Percentiles rank a stretch among this genome's conserved stretches.
Conservation (phyloP, 2,888 invertebrate species). For the Lepas anatifera region DNA sequence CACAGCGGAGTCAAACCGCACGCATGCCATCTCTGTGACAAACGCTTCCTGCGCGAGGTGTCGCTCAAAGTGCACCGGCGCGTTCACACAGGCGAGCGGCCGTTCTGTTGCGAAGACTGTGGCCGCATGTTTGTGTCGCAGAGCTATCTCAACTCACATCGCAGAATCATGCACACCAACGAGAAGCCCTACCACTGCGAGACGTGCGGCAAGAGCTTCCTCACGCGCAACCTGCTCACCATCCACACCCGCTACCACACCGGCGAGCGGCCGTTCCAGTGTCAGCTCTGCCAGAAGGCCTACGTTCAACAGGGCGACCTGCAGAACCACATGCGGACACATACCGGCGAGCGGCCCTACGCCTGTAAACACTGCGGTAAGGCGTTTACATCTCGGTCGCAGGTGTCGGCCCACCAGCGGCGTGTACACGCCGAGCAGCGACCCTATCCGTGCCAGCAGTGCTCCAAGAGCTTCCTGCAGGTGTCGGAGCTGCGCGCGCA, state of each 20-base stretch:
- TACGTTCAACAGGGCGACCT: constrained; percentile 2
- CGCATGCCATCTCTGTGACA: neutral
- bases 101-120: constrained; percentile 9
- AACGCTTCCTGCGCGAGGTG: neutral
- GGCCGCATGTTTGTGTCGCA: constrained; percentile 9
- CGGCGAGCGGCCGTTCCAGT: neutral
- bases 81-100: constrained; percentile 9
- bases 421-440: neutral
- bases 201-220: constrained; percentile 3
- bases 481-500: neutral
- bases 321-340: neutral
- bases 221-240: neutral
- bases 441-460: neutral
- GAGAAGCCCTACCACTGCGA: constrained; percentile 2
- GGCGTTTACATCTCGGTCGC: neutral
- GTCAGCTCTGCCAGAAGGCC: neutral
- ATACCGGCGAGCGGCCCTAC: constrained; percentile 4
- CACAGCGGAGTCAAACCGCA: neutral
- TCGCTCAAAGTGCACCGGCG: constrained; percentile 12
- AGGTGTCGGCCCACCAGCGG: neutral
- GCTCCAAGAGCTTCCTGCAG: neutral
- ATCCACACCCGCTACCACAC: constrained; percentile 10
- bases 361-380: neutral
- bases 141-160: constrained; percentile 11
- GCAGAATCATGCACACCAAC: constrained; percentile 3